Conservation (phyloP, 1,140 invertebrate species). For the Apolygus lucorum region DNA sequence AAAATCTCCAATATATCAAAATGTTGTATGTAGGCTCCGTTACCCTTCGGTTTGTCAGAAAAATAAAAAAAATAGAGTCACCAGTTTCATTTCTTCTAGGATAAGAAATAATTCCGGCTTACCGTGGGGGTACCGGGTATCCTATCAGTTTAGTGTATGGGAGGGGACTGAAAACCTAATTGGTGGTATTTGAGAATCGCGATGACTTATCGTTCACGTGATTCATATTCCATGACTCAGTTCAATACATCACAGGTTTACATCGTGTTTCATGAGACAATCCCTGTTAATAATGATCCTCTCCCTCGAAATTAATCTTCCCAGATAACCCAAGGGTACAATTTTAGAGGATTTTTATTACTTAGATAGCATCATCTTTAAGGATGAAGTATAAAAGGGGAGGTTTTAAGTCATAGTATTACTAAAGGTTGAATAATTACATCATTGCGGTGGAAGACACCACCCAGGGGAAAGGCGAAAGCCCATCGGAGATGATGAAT, state of each 20-base stretch:
- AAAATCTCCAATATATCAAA: no score
- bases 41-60: no score
- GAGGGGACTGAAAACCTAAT: no score
- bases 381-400: conserved; percentile 7
- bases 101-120: no score
- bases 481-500: conserved; percentile 14
- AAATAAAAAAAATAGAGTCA: no score
- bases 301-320: conserved; percentile 1
- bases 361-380: background rate
- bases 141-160: no score
- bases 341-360: conserved; percentile 16
- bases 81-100: no score
- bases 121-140: no score
- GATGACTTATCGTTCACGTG: background rate
- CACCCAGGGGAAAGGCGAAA: background rate
- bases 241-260: background rate
- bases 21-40: no score
- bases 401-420: conserved; percentile 16
- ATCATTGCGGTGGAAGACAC: conserved; percentile 9
- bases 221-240: conserved; percentile 1
- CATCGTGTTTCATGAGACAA: conserved; percentile 4
- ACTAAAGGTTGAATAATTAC: conserved; percentile 20
- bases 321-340: background rate
- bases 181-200: no score
- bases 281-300: background rate